These are phyloP conservation scores for Petrolisthes manimaculis DNA, from an alignment of 2,888 invertebrate genomes.

Conservation along the genomic window DNA sequence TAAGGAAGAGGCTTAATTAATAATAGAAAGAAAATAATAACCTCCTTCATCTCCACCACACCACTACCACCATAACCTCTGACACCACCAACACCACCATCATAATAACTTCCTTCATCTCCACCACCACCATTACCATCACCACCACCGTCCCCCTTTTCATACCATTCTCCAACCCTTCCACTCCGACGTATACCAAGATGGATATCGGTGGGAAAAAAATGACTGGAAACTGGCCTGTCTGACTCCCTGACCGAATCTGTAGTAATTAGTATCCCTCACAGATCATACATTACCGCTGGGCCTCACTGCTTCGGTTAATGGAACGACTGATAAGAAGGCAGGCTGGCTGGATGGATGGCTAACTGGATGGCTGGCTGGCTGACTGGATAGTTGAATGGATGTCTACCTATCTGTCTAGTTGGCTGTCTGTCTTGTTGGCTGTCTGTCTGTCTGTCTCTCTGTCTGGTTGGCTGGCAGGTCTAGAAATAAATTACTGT, in stretches of 20 bases:
- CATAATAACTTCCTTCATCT: background rate
- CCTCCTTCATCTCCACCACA: background rate
- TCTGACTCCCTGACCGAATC: background rate
- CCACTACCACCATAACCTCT: background rate
- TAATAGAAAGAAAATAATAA: background rate
- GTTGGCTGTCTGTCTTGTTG: too few relatives aligned
- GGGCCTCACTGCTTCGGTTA: background rate
- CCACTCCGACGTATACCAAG: background rate
- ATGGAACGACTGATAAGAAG: constrained; percentile 39
- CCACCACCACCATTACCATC: background rate
- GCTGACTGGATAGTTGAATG: background rate
- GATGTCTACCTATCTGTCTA: too few relatives aligned
- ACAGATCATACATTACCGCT: constrained; percentile 33
- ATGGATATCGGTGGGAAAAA: constrained; percentile 31
- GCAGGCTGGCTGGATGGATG: constrained; percentile 10
- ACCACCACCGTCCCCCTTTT: background rate
- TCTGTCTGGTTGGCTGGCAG: background rate
- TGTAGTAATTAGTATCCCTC: constrained; percentile 36
- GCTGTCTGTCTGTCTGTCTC: too few relatives aligned
- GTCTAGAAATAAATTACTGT: background rate
- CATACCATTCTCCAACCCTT: background rate
- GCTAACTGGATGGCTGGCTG: background rate
- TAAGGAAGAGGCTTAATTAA: background rate
- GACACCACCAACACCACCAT: background rate
- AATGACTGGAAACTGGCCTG: constrained; percentile 14